A percentile compares a stretch with the other conserved stretches of the same genome.
phyloP scores from a whole-genome alignment of 2,888 invertebrate genomes.

The Agrochola macilenta region DNA sequence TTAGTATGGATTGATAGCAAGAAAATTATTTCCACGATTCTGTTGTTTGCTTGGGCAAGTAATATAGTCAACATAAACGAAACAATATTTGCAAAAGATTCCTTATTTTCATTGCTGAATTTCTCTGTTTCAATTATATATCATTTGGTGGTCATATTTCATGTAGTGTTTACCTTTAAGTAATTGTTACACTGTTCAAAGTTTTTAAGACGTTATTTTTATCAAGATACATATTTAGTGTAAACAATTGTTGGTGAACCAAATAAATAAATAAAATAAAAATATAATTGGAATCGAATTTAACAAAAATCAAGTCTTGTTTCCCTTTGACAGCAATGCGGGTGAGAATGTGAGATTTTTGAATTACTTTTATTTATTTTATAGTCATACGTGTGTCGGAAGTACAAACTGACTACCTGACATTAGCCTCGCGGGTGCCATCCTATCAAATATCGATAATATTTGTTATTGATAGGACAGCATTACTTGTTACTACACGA shows the following conservation, averaged over 20 bases:
- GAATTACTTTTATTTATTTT: not conserved
- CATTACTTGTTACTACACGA: conserved; percentile 59
- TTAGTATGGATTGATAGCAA: not conserved
- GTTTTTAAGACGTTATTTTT: no score
- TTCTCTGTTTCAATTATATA: not conserved
- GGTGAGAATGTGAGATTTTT: not conserved
- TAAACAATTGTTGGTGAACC: no score
- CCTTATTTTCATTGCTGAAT: not conserved
- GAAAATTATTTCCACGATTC: not conserved
- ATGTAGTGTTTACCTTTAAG: no score
- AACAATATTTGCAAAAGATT: not conserved
- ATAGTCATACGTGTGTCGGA: not conserved
- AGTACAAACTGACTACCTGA: conserved; percentile 18
- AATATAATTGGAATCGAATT: not conserved
- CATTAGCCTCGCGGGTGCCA: conserved; percentile 14
- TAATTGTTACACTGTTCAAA: no score
- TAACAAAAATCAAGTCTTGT: no score
- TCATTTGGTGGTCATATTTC: no score
- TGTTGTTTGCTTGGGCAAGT: not conserved
- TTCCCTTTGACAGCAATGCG: no score
- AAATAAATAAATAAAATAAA: no score
- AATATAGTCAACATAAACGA: not conserved
- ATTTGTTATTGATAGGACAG: conserved; percentile 69
- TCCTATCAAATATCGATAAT: conserved; percentile 63
- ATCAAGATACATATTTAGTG: no score